phyloP scores from a whole-genome alignment of 2,797 vertebrate genomes.

The Steatocranus sp. region DNA sequence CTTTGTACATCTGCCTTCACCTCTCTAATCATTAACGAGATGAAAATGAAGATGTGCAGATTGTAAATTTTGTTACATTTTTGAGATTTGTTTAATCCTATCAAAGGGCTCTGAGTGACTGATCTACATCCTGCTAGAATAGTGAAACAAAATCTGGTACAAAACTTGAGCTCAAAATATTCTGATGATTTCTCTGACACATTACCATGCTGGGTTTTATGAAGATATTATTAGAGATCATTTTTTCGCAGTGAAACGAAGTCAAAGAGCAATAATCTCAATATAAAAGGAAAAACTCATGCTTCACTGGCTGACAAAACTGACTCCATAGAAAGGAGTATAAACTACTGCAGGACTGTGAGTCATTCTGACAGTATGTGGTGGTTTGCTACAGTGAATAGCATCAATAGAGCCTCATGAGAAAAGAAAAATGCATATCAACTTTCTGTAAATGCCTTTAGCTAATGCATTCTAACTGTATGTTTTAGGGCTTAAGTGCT shows the following conservation, averaged over 20 bases:
- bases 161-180: background rate
- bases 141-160: background rate
- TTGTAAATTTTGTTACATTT: background rate
- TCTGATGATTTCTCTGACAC: background rate
- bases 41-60: background rate
- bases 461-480: background rate
- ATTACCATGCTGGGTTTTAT: background rate
- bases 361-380: background rate
- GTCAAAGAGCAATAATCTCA: constrained; percentile 11
- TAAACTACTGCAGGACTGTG: background rate
- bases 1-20: background rate
- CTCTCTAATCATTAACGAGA: background rate
- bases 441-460: background rate
- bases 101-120: background rate
- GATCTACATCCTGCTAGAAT: background rate
- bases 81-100: background rate
- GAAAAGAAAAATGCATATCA: background rate
- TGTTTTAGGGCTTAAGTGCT: background rate
- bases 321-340: background rate
- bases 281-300: background rate
- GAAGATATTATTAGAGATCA: background rate
- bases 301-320: constrained; percentile 5
- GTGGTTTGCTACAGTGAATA: background rate
- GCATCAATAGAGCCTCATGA: background rate
- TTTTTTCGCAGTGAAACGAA: background rate